Percentiles rank a stretch among this genome's conserved stretches.
Evolutionary conservation across 1,140 invertebrate species (phyloP).

Genomic region (Pissodes strobi): DNA sequence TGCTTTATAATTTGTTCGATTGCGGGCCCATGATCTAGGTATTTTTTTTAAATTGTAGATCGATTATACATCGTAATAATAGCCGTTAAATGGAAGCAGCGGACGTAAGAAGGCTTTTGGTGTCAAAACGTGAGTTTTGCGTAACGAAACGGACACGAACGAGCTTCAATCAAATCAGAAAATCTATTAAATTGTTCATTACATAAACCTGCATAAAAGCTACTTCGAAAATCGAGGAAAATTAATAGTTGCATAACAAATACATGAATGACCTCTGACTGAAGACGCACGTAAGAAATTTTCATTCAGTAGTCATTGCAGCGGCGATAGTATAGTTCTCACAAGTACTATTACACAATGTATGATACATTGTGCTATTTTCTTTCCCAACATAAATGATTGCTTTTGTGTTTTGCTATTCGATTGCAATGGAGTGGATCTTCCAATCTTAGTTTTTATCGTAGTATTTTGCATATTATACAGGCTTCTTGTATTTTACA

Average conservation of each 20-base stretch:
- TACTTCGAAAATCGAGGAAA: no score
- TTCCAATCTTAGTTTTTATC: neutral
- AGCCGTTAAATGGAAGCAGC: no score
- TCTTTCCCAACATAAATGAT: conserved; percentile 5
- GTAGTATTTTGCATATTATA: neutral
- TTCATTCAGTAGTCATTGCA: conserved; percentile 1
- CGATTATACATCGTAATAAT: no score
- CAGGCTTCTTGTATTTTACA: neutral
- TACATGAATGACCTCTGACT: neutral
- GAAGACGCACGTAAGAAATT: neutral
- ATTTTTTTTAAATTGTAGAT: no score
- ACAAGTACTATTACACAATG: neutral
- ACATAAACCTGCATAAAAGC: no score
- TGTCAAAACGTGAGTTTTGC: no score
- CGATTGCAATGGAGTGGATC: neutral
- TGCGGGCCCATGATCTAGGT: no score
- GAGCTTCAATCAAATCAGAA: no score
- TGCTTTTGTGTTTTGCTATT: neutral
- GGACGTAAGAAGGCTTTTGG: no score
- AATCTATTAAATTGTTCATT: no score
- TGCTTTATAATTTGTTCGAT: no score
- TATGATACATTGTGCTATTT: neutral
- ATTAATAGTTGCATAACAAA: neutral
- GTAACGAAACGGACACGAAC: no score
- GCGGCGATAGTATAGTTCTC: neutral